Base-by-base conservation (phyloP, 1,140 invertebrate genomes). In the Pseudomyrmex pallidus region DNA sequence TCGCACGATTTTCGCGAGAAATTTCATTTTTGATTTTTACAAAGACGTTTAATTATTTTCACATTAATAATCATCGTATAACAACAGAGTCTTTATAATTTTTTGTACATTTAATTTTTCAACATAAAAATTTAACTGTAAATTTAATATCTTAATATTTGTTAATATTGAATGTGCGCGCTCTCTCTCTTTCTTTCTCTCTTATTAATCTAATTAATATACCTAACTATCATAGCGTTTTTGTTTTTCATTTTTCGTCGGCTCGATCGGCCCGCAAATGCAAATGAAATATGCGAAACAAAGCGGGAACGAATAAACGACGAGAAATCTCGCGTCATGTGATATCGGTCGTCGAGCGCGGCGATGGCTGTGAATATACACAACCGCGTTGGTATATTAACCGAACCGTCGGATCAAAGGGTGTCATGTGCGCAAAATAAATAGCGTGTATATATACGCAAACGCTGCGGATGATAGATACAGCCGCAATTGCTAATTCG, bases 401-500 rank as follows among this genome's bases (percentile, higher is more conserved):
- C 76, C 54, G 54, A 59, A 70, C 20, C 22, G 46, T 44, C 52
- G 76, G 66, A 80, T 80, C 76, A 72, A 80, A 80, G 66, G 66
- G 52, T 80, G 66, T 59, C 66, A 72, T 44, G 52, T 70, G 52
- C 22, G 66, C 54, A 70, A 72, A 80, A 59, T 72, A 80, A 80
- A 80, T 80, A 80, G 10, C 54, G 13, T n/a, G 50, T 52, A 52
- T 72, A 57, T 59, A 44, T 54, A 67, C 25, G 22, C 12, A 64
- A 35, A 66, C n/a, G 44, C 76, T 44, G 66, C 20, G 54, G 44
- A 25, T 68, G 66, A 70, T 80, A 80, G 76, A 72, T 80, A 61
- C 70, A 80, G 66, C 56, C 56, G 20, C 54, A 67, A 48, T 59
- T 10, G 66, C 76, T 80, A 70, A 80, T 80, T 80, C 76, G 76